phyloP scores from a whole-genome alignment of 1,140 invertebrate species.

The Lycorma delicatula region DNA sequence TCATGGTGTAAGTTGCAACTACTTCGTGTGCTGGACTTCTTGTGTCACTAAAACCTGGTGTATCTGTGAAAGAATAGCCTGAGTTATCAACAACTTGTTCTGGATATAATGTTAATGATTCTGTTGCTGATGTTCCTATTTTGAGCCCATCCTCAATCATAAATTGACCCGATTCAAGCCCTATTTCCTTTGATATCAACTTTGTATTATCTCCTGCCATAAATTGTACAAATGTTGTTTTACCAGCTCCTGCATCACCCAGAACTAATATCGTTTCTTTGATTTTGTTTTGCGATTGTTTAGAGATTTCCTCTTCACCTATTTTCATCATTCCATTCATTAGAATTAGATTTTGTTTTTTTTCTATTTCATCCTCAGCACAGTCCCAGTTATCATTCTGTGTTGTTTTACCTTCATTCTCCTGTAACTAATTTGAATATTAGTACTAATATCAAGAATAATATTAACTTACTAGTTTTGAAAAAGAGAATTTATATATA shows the following conservation, averaged over 20 bases:
- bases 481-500: no score
- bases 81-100: not conserved
- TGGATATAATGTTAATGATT: not conserved
- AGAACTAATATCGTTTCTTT: not conserved
- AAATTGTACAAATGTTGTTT: not conserved
- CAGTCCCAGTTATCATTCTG: no score
- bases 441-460: no score
- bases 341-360: no score
- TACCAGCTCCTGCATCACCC: not conserved
- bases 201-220: not conserved
- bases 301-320: no score
- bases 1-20: not conserved
- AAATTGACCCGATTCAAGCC: not conserved
- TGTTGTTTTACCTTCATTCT: no score
- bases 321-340: no score
- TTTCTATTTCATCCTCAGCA: no score
- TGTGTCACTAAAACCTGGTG: not conserved
- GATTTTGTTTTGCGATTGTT: no score
- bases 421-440: no score
- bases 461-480: no score
- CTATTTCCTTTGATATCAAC: not conserved
- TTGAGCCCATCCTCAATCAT: not conserved
- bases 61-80: not conserved
- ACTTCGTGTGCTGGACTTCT: not conserved
- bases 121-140: not conserved